A percentile compares a stretch with the other conserved stretches of the same genome.
Evolutionary conservation across 2,888 invertebrate species (phyloP).

Genomic region (Synergus gifuensis): DNA sequence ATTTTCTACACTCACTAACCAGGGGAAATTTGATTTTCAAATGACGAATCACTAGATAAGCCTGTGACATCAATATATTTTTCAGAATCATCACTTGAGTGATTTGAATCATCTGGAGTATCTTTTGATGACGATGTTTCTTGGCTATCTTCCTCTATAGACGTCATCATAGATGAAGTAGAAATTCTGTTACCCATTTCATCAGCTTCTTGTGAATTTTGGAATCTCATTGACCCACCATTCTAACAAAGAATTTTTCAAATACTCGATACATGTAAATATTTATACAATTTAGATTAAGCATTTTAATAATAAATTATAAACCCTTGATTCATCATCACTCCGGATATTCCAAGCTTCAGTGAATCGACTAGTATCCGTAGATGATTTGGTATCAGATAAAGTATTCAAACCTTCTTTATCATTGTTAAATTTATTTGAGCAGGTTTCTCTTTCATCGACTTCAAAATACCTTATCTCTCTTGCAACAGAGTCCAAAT

Average conservation of each 20-base stretch:
- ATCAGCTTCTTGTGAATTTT: conserved; percentile 5
- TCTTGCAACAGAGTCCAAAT: conserved; percentile 55
- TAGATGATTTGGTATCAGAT: conserved; percentile 53
- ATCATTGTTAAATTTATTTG: conserved; percentile 21
- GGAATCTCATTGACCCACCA: conserved; percentile 26
- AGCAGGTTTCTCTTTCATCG: conserved; percentile 59
- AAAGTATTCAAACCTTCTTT: conserved; percentile 50
- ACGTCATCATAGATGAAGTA: conserved; percentile 51
- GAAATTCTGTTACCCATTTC: not conserved
- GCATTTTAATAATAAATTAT: not conserved
- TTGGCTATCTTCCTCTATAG: conserved; percentile 53
- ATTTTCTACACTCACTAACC: not conserved
- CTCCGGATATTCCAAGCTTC: conserved; percentile 54
- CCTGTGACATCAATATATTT: conserved; percentile 54
- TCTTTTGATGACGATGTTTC: conserved; percentile 49
- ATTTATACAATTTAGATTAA: not conserved
- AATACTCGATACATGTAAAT: not conserved
- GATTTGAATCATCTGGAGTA: conserved; percentile 35
- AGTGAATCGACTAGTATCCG: conserved; percentile 45
- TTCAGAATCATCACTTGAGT: conserved; percentile 39
- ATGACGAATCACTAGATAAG: conserved; percentile 45
- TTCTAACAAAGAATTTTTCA: not conserved
- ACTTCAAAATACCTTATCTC: conserved; percentile 65
- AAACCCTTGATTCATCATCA: conserved; percentile 41
- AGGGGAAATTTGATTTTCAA: not conserved